These are phyloP conservation scores for Grallaria varia DNA, from an alignment of 2,113 vertebrate species.

Conservation along the genomic window DNA sequence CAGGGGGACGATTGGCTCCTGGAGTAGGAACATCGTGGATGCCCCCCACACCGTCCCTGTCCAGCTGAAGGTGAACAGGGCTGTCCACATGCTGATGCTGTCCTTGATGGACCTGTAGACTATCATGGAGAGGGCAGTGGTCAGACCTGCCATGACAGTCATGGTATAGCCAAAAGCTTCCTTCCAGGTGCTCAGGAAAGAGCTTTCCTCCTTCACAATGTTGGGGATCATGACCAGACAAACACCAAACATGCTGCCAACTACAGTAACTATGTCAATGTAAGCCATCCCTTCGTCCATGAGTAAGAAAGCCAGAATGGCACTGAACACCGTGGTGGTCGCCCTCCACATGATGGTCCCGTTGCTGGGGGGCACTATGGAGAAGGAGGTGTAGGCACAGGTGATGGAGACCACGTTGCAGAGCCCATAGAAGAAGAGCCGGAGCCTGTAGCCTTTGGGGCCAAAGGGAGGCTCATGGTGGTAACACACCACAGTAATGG, in stretches of 20 bases:
- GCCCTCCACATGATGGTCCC: constrained; percentile 98
- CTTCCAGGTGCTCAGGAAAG: constrained; percentile 90
- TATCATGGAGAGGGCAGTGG: constrained; percentile 96
- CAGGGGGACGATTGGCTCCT: constrained; percentile 94
- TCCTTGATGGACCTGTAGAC: constrained; percentile 95
- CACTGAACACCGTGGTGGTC: constrained; percentile 95
- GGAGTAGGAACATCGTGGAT: constrained; percentile 96
- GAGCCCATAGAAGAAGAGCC: constrained; percentile 93
- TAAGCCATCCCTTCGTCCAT: constrained; percentile 91
- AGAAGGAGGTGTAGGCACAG: constrained; percentile 97
- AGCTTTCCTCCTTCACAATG: constrained; percentile 87
- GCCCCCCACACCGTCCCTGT: constrained; percentile 94
- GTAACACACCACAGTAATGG: constrained; percentile 89
- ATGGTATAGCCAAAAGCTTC: constrained; percentile 98
- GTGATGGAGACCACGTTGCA: constrained; percentile 98
- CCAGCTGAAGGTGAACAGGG: constrained; percentile 97
- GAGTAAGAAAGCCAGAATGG: constrained; percentile 91
- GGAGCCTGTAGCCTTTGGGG: constrained; percentile 88
- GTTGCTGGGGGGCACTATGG: constrained; percentile 95
- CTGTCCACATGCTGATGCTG: constrained; percentile 97
- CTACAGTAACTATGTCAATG: constrained; percentile 85
- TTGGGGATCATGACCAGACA: constrained; percentile 97
- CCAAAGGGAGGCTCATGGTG: constrained; percentile 93
- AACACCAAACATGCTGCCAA: constrained; percentile 89
- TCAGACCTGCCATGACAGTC: constrained; percentile 95